Evolutionary conservation across 1,140 invertebrate species (phyloP).

Genomic region (Apocrypta bakeri): DNA sequence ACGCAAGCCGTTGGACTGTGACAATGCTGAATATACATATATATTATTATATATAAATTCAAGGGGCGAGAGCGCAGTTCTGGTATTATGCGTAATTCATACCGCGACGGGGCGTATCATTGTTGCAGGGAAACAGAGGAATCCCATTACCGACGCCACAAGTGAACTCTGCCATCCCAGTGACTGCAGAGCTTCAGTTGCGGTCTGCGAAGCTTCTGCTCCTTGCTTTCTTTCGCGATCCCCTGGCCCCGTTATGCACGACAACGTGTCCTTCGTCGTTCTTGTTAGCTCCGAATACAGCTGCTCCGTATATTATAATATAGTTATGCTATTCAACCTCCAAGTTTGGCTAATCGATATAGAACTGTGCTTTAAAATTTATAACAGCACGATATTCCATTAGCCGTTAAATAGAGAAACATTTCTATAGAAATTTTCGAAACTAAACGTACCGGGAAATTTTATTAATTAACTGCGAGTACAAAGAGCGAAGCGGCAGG

Average conservation of each 20-base stretch:
- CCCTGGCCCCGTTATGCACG: background rate
- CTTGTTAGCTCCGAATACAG: conserved; percentile 6
- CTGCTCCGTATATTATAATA: background rate
- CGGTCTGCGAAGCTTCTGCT: conserved; percentile 65
- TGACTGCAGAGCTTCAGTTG: conserved; percentile 64
- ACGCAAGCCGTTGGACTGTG: background rate
- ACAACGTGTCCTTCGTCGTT: background rate
- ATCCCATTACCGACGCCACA: conserved; percentile 70
- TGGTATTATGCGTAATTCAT: conserved; percentile 68
- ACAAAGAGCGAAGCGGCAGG: background rate
- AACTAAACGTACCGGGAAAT: no score
- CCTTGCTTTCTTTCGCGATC: conserved; percentile 13
- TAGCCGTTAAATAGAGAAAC: no score
- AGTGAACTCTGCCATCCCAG: conserved; percentile 63
- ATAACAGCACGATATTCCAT: no score
- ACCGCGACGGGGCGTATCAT: conserved; percentile 70
- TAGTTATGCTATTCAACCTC: background rate
- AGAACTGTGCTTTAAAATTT: background rate
- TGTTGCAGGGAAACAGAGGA: conserved; percentile 70
- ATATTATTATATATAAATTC: background rate
- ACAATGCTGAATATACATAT: background rate
- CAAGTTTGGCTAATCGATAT: background rate
- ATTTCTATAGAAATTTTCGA: no score
- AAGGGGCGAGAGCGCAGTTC: background rate
- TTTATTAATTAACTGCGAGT: background rate